Evolutionary conservation across 2,888 invertebrate species (phyloP).

Genomic region (Iselma pallidipennis): DNA sequence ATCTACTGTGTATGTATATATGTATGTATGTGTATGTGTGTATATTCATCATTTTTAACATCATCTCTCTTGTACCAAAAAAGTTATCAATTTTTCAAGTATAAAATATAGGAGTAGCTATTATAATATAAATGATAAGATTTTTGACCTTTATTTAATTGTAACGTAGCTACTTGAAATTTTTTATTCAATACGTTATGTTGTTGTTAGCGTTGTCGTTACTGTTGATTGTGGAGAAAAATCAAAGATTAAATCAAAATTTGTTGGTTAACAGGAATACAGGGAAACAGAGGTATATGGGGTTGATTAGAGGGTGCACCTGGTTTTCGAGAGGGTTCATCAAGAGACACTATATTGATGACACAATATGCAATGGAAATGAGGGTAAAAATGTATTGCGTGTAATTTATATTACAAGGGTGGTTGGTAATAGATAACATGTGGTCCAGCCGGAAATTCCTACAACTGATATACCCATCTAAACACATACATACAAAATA

Average conservation of each 20-base stretch:
- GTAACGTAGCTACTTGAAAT: too few relatives aligned
- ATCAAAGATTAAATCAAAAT: background rate
- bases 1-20: conserved; percentile 6
- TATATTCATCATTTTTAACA: too few relatives aligned
- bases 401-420: conserved; percentile 7
- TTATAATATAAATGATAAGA: background rate
- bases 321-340: too few relatives aligned
- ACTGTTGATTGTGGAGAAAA: background rate
- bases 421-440: conserved; percentile 15
- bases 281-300: background rate
- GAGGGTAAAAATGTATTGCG: conserved; percentile 14
- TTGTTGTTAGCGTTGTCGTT: too few relatives aligned
- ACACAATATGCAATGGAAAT: background rate
- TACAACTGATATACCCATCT: background rate
- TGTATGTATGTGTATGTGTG: too few relatives aligned
- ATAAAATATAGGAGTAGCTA: too few relatives aligned
- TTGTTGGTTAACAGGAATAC: too few relatives aligned
- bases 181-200: too few relatives aligned
- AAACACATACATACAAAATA: background rate
- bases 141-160: too few relatives aligned
- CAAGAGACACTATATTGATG: conserved; percentile 1
- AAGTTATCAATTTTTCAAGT: too few relatives aligned
- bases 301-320: conserved; percentile 3
- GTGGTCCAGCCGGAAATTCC: conserved; percentile 24
- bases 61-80: too few relatives aligned